A percentile compares a stretch with the other conserved stretches of the same genome.
These are phyloP conservation scores for Lichenostomus cassidix DNA, from an alignment of 2,113 vertebrate species.

Conservation along the genomic window DNA sequence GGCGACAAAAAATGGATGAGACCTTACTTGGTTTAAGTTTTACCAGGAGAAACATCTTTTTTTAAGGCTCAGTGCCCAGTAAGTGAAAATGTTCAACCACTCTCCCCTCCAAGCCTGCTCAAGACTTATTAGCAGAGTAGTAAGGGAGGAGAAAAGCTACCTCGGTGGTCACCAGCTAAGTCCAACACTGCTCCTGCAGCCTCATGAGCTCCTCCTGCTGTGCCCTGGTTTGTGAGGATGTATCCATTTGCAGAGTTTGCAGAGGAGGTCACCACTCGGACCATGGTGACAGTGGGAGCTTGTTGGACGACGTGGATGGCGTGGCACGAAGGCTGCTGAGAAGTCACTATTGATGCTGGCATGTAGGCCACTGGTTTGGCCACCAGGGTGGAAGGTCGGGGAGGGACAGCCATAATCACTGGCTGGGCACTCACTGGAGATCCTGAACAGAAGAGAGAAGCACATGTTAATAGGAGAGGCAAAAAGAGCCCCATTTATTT, in stretches of 20 bases:
- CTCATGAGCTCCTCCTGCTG: constrained; percentile 69
- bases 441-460: constrained; percentile 68
- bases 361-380: constrained; percentile 89
- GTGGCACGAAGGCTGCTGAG: constrained; percentile 80
- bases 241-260: constrained; percentile 89
- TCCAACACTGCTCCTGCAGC: constrained; percentile 71
- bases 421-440: constrained; percentile 93
- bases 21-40: not conserved
- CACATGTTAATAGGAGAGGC: not conserved
- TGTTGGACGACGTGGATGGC: constrained; percentile 90
- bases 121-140: not conserved
- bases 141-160: constrained; percentile 39
- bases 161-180: constrained; percentile 74
- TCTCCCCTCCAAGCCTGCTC: not conserved
- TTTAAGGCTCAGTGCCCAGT: not conserved
- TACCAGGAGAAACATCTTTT: not conserved
- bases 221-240: constrained; percentile 80
- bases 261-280: constrained; percentile 86
- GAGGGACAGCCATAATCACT: constrained; percentile 92
- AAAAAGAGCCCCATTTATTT: not conserved
- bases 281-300: constrained; percentile 91
- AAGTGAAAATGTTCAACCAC: not conserved
- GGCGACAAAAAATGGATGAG: not conserved
- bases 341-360: constrained; percentile 83
- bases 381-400: constrained; percentile 78